phyloP scores from a whole-genome alignment of 2,888 invertebrate genomes.

The Brenthis daphne region DNA sequence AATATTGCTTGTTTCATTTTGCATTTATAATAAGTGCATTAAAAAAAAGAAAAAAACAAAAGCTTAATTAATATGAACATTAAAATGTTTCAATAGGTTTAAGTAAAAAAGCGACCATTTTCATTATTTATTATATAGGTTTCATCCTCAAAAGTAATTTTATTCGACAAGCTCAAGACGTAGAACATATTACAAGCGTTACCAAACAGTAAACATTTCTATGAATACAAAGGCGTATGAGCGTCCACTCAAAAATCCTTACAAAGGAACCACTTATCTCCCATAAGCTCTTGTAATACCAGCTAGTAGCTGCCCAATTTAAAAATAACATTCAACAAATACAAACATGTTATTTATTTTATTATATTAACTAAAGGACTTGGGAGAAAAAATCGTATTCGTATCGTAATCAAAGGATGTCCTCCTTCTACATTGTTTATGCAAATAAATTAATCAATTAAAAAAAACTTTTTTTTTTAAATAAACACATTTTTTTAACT shows the following conservation, averaged over 20 bases:
- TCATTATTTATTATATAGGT: not conserved
- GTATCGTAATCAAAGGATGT: too few species aligned
- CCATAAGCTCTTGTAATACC: constrained; percentile 22
- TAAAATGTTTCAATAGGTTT: not conserved
- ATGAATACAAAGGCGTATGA: constrained; percentile 16
- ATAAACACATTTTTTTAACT: too few species aligned
- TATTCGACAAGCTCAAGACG: not conserved
- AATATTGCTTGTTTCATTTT: too few species aligned
- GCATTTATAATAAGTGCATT: too few species aligned
- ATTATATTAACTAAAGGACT: not conserved
- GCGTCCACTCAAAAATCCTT: constrained; percentile 30
- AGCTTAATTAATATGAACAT: too few species aligned
- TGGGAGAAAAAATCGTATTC: not conserved
- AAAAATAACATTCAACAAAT: constrained; percentile 2
- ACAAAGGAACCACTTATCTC: constrained; percentile 32
- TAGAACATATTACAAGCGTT: constrained; percentile 7
- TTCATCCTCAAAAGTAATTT: not conserved
- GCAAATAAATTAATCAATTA: too few species aligned
- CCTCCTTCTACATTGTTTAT: too few species aligned
- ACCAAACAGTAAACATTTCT: constrained; percentile 11
- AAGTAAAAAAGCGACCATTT: not conserved
- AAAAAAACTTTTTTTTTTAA: too few species aligned
- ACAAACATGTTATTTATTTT: not conserved
- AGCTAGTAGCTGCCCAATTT: constrained; percentile 12
- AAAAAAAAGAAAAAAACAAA: too few species aligned